Conservation (phyloP, 2,888 invertebrate species). For the Ophioninae sp. region DNA sequence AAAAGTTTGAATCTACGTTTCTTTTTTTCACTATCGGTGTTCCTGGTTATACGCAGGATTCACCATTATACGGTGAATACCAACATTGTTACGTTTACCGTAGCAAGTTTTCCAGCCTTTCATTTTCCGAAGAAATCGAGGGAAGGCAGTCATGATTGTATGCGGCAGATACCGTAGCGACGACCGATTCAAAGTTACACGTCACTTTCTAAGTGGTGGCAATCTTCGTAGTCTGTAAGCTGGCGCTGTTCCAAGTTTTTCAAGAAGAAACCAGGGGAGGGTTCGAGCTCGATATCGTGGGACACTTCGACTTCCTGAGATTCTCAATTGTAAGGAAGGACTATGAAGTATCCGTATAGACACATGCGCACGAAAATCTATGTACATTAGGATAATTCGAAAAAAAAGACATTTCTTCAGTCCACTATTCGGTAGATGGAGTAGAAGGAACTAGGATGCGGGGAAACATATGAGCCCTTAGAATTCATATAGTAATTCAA, state of each 20-base stretch:
- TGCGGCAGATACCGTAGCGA: conserved; percentile 19
- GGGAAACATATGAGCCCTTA: too few species aligned
- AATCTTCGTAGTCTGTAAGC: conserved; percentile 68
- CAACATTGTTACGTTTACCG: neutral
- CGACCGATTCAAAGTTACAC: conserved; percentile 61
- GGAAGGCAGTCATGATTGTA: neutral
- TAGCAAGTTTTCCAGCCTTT: neutral
- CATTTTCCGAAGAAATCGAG: conserved; percentile 10
- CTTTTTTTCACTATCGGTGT: too few species aligned
- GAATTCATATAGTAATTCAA: too few species aligned
- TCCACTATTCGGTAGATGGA: too few species aligned
- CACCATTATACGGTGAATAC: neutral
- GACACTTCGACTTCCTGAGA: conserved; percentile 55
- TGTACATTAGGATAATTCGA: neutral
- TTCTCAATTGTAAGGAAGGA: conserved; percentile 43
- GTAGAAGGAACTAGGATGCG: too few species aligned
- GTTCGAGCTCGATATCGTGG: conserved; percentile 56
- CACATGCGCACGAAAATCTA: neutral
- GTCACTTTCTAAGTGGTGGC: conserved; percentile 78
- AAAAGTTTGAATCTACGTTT: too few species aligned
- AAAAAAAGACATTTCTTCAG: too few species aligned
- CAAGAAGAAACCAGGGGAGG: conserved; percentile 54
- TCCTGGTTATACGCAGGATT: neutral
- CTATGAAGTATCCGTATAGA: conserved; percentile 11
- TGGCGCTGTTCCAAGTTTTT: conserved; percentile 63